phyloP scores from a whole-genome alignment of 1,140 invertebrate genomes.

The Stratiolaelaps scimitus region DNA sequence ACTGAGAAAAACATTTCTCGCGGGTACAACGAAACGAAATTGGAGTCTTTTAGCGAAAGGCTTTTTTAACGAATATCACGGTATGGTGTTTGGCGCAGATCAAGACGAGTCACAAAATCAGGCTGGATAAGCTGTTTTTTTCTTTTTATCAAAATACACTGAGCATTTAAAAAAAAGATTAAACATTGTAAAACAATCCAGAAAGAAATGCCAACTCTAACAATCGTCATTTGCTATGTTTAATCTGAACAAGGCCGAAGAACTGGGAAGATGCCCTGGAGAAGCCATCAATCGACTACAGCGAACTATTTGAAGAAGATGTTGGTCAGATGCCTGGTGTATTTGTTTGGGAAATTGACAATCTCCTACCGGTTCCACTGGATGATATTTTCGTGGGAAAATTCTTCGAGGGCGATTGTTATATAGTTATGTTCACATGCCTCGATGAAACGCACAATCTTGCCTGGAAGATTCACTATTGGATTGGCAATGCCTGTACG shows the following conservation, averaged over 20 bases:
- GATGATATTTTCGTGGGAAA: conserved; percentile 68
- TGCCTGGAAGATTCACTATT: conserved; percentile 93
- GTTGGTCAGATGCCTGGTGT: conserved; percentile 72
- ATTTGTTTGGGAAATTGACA: conserved; percentile 84
- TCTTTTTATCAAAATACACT: conserved; percentile 4
- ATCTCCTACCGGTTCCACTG: conserved; percentile 87
- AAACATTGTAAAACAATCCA: conserved; percentile 7
- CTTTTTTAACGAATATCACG: too few relatives aligned
- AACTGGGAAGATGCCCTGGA: conserved; percentile 85
- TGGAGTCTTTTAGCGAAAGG: too few relatives aligned
- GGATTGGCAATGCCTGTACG: conserved; percentile 92
- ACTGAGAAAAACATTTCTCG: too few relatives aligned
- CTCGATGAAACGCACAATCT: conserved; percentile 70
- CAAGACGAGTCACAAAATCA: too few relatives aligned
- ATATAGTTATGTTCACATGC: conserved; percentile 86
- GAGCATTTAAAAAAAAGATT: too few relatives aligned
- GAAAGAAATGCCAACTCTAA: not conserved
- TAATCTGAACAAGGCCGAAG: conserved; percentile 39
- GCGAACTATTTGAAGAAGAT: conserved; percentile 96
- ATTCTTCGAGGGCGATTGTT: conserved; percentile 98
- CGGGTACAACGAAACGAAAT: too few relatives aligned
- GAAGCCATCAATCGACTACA: conserved; percentile 93
- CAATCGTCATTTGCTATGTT: not conserved
- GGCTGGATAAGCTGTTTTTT: not conserved
- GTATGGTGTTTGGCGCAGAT: too few relatives aligned